Evolutionary conservation across 2,113 vertebrate species (phyloP), one percentile per base, ranked within the genome.

Genomic region (Deroptyus accipitrinus): DNA sequence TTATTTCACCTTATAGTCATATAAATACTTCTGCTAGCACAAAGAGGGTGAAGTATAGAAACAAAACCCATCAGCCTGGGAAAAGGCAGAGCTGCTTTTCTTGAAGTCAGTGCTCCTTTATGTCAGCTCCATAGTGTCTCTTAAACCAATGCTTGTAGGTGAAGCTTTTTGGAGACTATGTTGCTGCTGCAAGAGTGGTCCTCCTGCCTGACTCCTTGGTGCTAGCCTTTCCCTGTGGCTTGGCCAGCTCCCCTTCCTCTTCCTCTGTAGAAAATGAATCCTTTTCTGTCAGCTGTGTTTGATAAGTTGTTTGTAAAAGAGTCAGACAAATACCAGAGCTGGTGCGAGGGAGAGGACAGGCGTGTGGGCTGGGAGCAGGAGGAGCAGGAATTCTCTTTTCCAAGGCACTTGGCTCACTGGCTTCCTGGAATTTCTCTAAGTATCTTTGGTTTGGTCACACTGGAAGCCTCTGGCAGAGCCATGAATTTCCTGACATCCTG

Each of bases 351-450:
- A 88, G 79, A 64, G 59, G 49, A 39, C 35, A 48, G 77, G 13
- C 0, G 0, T 76, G 28, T 0, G 0, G 57, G 3, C 39, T 64
- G 57, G 39, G 35, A 84, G 39, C 28, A 64, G 41, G 78, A 78
- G 48, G 68, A 80, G 39, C 30, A 66, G 41, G 49, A 48, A 18
- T 5, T 91, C 27, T 24, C 11, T 83, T 94, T 91, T 73, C 20
- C 72, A 80, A 62, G 31, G 70, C 59, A 74, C 14, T 27, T 14
- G 17, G 37, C 72, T 90, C 44, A 64, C 16, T 5, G 7, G 28
- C 30, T 20, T 86, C 30, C 31, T 83, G 6, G 1, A 41, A 77
- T 81, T 90, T 86, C 51, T 83, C 69, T 19, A 23, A 75, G 25
- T 57, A 6, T 33, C 49, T 63, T 85, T 25, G 16, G 13, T 57